phyloP scores from a whole-genome alignment of 2,888 invertebrate genomes.

The Scaptomyza polygonia region DNA sequence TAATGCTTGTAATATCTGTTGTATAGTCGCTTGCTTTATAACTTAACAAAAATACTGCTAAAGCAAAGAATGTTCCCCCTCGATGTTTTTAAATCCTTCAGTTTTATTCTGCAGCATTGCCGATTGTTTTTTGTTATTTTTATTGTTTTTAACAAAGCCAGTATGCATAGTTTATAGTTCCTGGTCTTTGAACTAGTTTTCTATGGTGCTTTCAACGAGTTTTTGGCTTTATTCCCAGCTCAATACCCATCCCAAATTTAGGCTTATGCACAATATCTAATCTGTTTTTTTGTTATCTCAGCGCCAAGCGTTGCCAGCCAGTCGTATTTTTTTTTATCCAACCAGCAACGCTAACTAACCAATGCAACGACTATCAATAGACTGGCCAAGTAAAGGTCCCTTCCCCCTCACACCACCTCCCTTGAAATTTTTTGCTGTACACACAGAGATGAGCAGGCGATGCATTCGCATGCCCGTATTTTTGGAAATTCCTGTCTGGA shows the following conservation, averaged over 20 bases:
- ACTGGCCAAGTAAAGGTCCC: conserved; percentile 2
- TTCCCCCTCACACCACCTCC: background rate
- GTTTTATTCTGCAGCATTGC: background rate
- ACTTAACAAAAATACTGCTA: too few species aligned
- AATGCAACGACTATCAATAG: conserved; percentile 40
- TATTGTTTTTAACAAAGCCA: background rate
- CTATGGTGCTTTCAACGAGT: conserved; percentile 5
- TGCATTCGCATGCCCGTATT: conserved; percentile 52
- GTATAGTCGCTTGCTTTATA: too few species aligned
- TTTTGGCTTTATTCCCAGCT: conserved; percentile 4
- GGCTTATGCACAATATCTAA: conserved; percentile 27
- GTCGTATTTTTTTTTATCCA: conserved; percentile 29
- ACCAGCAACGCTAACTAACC: conserved; percentile 41
- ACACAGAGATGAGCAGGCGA: conserved; percentile 26
- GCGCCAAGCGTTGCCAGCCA: conserved; percentile 35
- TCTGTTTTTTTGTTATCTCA: conserved; percentile 50
- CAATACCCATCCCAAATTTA: conserved; percentile 1
- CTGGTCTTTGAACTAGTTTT: background rate
- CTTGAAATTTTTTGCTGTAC: conserved; percentile 10
- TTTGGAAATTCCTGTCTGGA: conserved; percentile 72
- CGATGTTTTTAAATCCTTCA: background rate
- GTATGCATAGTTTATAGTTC: conserved; percentile 1
- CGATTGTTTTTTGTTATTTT: background rate
- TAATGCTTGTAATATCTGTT: too few species aligned
- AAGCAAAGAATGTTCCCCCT: too few species aligned